A percentile compares a stretch with the other conserved stretches of the same genome.
These are phyloP conservation scores for Malurus cyaneus DNA, from an alignment of 2,113 vertebrate species.

Conservation along the genomic window DNA sequence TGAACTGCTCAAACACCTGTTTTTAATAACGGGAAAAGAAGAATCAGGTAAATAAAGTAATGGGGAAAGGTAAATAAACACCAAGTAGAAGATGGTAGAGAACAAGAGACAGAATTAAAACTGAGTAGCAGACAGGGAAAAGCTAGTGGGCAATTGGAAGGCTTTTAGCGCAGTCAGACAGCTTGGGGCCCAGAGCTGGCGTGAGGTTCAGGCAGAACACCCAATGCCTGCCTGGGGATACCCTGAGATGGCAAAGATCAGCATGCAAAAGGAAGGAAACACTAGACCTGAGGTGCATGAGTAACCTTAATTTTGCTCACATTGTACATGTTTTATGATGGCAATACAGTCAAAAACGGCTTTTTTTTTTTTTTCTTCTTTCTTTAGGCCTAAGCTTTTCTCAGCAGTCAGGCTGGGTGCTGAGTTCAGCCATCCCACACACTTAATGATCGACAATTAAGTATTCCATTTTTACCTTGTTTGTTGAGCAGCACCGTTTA, in stretches of 20 bases:
- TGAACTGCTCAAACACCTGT: neutral
- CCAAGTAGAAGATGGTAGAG: neutral
- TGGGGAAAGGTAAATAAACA: neutral
- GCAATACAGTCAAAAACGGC: accelerated
- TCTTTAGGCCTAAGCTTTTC: neutral
- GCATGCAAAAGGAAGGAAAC: neutral
- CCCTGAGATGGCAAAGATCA: accelerated
- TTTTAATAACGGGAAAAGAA: neutral
- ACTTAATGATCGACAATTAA: neutral
- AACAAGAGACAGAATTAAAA: neutral
- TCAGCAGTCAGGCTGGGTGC: accelerated
- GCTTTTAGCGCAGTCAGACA: neutral
- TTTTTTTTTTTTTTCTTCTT: too few species aligned
- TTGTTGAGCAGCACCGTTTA: accelerated
- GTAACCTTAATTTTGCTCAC: neutral
- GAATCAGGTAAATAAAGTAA: neutral
- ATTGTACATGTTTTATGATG: neutral
- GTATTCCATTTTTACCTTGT: neutral
- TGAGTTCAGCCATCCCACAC: neutral
- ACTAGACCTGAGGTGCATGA: accelerated
- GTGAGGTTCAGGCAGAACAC: accelerated
- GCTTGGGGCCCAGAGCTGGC: accelerated
- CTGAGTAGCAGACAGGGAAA: neutral
- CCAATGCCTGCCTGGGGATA: neutral
- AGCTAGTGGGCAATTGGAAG: neutral